A percentile compares a stretch with the other conserved stretches of the same genome.
These are phyloP conservation scores for Nephrocerus scutellatus DNA, from an alignment of 2,888 invertebrate genomes.

Conservation along the genomic window DNA sequence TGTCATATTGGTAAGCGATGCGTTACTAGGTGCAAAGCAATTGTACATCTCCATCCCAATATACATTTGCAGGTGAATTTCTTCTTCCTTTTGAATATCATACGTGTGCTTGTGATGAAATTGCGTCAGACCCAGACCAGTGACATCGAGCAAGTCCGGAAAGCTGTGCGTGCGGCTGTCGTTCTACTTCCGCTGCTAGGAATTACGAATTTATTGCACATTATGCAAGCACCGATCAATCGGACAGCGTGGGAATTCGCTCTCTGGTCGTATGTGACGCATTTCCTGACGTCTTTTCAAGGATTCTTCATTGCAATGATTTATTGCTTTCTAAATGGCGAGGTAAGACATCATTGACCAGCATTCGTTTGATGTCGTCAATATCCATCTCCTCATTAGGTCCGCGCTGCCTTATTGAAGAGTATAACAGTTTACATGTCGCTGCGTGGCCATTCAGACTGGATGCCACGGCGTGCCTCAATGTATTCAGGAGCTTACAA, in stretches of 20 bases:
- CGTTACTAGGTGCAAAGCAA: background rate
- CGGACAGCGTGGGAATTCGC: conserved; percentile 65
- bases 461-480: conserved; percentile 43
- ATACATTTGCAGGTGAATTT: conserved; percentile 61
- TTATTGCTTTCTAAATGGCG: conserved; percentile 77
- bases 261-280: conserved; percentile 70
- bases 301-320: conserved; percentile 73
- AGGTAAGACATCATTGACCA: too few relatives aligned
- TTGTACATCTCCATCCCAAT: background rate
- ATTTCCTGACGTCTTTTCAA: conserved; percentile 77
- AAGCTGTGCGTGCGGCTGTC: conserved; percentile 72
- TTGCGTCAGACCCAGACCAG: conserved; percentile 64
- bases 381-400: conserved; percentile 32
- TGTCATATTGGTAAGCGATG: conserved; percentile 64
- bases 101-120: conserved; percentile 70
- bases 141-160: conserved; percentile 69
- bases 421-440: conserved; percentile 48
- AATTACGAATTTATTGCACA: conserved; percentile 68
- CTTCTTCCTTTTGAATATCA: conserved; percentile 70
- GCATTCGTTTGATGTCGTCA: too few relatives aligned
- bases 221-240: conserved; percentile 62
- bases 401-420: conserved; percentile 48
- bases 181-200: conserved; percentile 74
- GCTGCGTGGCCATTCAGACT: conserved; percentile 44
- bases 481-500: conserved; percentile 46